Evolutionary conservation across 2,113 vertebrate species (phyloP).

Genomic region (Trachemys scripta): DNA sequence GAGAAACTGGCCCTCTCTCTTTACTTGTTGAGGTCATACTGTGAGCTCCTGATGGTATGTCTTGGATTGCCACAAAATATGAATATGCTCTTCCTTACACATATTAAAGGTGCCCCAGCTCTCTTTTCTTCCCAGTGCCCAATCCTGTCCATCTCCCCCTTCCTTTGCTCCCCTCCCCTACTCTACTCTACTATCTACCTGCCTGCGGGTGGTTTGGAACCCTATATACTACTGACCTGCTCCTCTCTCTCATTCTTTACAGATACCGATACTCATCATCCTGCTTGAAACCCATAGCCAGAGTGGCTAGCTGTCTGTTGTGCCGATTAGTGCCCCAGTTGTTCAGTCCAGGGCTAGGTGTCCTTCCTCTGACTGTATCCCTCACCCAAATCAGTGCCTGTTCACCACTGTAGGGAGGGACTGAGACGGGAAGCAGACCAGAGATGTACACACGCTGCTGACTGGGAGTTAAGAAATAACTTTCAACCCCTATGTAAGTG

Average conservation of each 20-base stretch:
- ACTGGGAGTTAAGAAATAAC: background rate
- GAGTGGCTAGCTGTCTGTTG: rapidly evolving
- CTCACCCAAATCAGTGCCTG: background rate
- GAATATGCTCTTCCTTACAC: background rate
- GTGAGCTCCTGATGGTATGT: background rate
- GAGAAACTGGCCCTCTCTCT: background rate
- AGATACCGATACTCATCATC: background rate
- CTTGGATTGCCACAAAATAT: background rate
- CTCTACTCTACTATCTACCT: background rate
- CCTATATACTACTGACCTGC: background rate
- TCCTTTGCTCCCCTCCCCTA: background rate
- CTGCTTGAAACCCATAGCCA: rapidly evolving
- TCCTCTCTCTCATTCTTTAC: background rate
- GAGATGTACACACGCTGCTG: background rate
- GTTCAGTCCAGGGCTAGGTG: background rate
- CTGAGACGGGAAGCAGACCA: background rate
- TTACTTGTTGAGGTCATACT: background rate
- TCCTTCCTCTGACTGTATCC: background rate
- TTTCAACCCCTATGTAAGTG: background rate
- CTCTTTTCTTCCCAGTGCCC: background rate
- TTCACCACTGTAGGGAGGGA: background rate
- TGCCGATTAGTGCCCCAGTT: background rate
- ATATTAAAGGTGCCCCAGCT: background rate
- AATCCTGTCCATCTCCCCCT: background rate
- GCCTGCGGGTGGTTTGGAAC: background rate